These are phyloP conservation scores for Lasioglossum lativentre DNA, from an alignment of 2,888 invertebrate species.

Conservation along the genomic window DNA sequence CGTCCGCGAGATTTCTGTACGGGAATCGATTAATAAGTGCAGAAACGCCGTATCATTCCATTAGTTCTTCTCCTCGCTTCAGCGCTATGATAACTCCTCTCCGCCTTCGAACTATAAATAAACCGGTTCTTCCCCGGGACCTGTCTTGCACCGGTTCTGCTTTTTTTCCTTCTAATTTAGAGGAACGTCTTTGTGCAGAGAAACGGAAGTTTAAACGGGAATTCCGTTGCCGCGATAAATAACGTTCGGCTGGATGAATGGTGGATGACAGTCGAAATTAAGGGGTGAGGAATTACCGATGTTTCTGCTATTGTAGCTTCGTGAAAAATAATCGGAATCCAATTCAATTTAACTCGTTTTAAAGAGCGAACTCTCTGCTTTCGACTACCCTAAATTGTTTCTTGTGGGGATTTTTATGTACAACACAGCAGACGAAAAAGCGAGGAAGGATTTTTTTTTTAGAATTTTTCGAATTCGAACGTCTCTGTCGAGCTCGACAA, in stretches of 20 bases:
- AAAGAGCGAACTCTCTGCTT: background rate
- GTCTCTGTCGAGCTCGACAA: background rate
- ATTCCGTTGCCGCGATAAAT: background rate
- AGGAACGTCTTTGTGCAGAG: background rate
- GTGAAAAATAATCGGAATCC: background rate
- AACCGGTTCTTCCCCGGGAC: background rate
- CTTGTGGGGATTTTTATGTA: background rate
- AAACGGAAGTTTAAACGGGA: background rate
- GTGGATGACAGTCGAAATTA: no score
- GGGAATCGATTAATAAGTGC: constrained; percentile 27
- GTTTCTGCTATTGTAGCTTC: background rate
- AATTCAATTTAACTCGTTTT: background rate
- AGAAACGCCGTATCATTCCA: constrained; percentile 12
- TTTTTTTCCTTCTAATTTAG: background rate
- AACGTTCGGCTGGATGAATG: no score
- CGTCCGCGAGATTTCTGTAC: background rate
- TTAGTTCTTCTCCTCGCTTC: background rate
- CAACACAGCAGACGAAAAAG: background rate
- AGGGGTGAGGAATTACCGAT: background rate
- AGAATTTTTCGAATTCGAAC: background rate
- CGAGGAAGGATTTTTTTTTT: background rate
- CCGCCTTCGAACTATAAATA: constrained; percentile 16
- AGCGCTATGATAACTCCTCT: constrained; percentile 1
- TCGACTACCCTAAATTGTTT: background rate
- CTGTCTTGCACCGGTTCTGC: background rate